phyloP scores from a whole-genome alignment of 2,888 invertebrate species.

The Pollenia labialis region DNA sequence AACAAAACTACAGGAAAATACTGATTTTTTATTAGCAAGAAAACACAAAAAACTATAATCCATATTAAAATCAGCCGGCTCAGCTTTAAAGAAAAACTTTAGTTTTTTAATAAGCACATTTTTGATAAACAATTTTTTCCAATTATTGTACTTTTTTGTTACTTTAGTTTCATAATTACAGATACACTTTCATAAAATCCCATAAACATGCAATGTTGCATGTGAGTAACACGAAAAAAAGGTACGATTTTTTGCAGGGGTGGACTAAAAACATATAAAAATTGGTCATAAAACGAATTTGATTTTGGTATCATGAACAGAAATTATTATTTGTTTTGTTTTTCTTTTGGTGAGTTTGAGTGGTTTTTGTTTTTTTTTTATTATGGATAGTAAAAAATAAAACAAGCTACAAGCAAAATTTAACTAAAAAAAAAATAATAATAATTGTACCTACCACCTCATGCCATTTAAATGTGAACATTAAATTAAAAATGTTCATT shows the following conservation, averaged over 20 bases:
- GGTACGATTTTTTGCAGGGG: conserved; percentile 22
- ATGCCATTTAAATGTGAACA: conserved; percentile 15
- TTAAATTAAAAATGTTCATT: conserved; percentile 9
- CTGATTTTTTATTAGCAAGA: not conserved
- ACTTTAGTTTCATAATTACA: conserved; percentile 66
- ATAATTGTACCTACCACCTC: conserved; percentile 25
- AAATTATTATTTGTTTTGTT: not conserved
- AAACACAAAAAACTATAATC: not conserved
- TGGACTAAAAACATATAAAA: conserved; percentile 48
- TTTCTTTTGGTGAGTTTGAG: conserved; percentile 11
- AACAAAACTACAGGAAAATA: conserved; percentile 12
- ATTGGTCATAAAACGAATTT: conserved; percentile 60
- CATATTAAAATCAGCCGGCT: conserved; percentile 6
- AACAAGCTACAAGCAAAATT: conserved; percentile 21
- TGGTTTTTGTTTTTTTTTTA: conserved; percentile 21
- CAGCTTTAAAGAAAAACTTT: conserved; percentile 1
- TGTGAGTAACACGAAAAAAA: conserved; percentile 39
- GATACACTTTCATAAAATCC: conserved; percentile 66
- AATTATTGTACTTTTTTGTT: not conserved
- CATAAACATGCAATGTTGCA: conserved; percentile 72
- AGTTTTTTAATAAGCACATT: conserved; percentile 12
- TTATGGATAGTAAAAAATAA: conserved; percentile 23
- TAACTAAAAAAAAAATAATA: conserved; percentile 13
- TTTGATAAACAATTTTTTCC: conserved; percentile 2
- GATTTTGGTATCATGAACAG: conserved; percentile 24